These are phyloP conservation scores for Tichodroma muraria DNA, from an alignment of 2,113 vertebrate genomes.

Conservation along the genomic window DNA sequence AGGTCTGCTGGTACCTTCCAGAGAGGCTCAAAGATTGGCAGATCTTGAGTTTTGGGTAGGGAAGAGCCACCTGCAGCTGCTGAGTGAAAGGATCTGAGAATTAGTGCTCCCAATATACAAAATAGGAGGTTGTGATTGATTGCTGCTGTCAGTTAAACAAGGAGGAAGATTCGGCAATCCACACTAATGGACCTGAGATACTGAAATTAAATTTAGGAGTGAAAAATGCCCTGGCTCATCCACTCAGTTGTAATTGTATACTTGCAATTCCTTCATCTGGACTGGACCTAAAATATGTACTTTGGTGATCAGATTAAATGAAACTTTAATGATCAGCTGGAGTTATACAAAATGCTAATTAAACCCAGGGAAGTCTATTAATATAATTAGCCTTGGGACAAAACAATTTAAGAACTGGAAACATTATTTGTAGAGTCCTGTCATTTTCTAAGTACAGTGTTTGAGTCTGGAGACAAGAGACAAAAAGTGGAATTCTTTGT, in stretches of 20 bases:
- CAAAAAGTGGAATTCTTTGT: not conserved
- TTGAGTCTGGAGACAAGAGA: not conserved
- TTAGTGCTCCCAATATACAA: not conserved
- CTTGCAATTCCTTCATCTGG: not conserved
- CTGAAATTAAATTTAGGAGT: constrained; percentile 24
- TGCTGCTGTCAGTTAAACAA: not conserved
- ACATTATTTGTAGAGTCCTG: constrained; percentile 1
- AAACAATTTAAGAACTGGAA: constrained; percentile 28
- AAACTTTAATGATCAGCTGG: constrained; percentile 8
- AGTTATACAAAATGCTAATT: constrained; percentile 49
- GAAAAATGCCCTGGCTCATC: constrained; percentile 24
- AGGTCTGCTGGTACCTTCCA: not conserved
- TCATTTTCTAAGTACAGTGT: not conserved
- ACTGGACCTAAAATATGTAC: constrained; percentile 18
- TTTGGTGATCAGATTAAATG: constrained; percentile 20
- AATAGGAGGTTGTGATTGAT: constrained; percentile 11
- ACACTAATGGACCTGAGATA: constrained; percentile 29
- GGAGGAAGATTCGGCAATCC: not conserved
- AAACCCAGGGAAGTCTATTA: constrained; percentile 28
- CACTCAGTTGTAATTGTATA: constrained; percentile 13
- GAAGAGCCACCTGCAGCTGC: not conserved
- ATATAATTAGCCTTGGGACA: constrained; percentile 17
- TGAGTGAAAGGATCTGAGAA: not conserved
- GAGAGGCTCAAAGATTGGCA: not conserved
- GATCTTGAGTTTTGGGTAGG: not conserved